Evolutionary conservation across 2,797 vertebrate species (phyloP).

Genomic region (Threskiornis aethiopicus): DNA sequence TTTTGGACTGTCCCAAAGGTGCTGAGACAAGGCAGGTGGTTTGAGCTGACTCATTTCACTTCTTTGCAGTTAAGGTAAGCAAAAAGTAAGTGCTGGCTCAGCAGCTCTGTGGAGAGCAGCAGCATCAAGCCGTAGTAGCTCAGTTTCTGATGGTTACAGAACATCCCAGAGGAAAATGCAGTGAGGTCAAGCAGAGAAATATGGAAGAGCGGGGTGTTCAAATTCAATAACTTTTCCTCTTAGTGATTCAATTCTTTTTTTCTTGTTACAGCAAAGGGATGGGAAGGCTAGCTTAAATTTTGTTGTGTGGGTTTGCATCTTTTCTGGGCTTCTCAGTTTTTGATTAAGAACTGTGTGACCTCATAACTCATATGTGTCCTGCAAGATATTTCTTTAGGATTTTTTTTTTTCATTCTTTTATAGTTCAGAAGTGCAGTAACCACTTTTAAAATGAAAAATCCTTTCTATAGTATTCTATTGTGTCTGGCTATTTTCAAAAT

Average conservation of each 20-base stretch:
- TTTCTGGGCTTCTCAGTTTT: not conserved
- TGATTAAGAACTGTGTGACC: not conserved
- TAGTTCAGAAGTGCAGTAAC: not conserved
- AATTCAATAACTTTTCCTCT: not conserved
- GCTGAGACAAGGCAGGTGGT: not conserved
- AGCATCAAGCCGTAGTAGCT: not conserved
- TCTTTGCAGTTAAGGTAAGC: not conserved
- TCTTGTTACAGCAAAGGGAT: not conserved
- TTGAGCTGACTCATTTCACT: not conserved
- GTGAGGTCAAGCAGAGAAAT: not conserved
- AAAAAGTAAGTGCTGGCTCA: not conserved
- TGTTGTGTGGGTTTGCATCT: not conserved
- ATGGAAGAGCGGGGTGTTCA: not conserved
- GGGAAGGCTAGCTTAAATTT: not conserved
- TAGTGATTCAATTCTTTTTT: not conserved
- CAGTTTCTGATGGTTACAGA: not conserved
- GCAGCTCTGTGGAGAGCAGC: not conserved
- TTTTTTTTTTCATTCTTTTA: not conserved
- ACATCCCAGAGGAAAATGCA: not conserved
- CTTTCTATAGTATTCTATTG: not conserved
- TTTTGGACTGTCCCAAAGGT: not conserved
- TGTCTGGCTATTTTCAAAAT: not conserved
- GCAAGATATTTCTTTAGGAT: not conserved
- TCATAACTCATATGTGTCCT: not conserved
- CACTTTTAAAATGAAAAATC: not conserved